Evolutionary conservation across 2,797 vertebrate species (phyloP).

Genomic region (Phoebastria nigripes): DNA sequence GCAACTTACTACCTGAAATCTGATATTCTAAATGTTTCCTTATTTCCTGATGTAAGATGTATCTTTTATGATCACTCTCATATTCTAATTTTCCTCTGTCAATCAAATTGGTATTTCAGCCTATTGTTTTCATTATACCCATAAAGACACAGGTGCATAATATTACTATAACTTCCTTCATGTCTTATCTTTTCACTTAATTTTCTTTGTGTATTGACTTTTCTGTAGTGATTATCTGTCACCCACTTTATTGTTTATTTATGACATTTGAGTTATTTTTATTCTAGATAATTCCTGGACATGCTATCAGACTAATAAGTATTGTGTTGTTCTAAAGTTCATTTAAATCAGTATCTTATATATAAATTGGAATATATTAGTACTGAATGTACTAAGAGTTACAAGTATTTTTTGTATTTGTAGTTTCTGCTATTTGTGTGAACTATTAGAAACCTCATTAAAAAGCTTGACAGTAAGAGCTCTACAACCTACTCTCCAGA

Average conservation of each 20-base stretch:
- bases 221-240: neutral
- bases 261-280: neutral
- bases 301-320: neutral
- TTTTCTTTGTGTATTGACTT: neutral
- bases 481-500: conserved; percentile 2
- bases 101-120: neutral
- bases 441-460: neutral
- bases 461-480: neutral
- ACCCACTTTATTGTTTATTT: neutral
- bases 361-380: neutral
- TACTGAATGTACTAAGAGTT: neutral
- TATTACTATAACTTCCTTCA: neutral
- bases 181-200: neutral
- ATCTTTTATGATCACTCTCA: neutral
- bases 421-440: neutral
- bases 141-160: neutral
- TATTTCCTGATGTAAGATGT: neutral
- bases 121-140: neutral
- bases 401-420: neutral
- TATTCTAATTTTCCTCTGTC: conserved; percentile 21
- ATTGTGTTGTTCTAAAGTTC: neutral
- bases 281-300: neutral
- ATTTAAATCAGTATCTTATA: neutral
- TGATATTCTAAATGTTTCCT: neutral
- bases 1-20: conserved; percentile 23